Conservation (phyloP, 2,888 invertebrate genomes). For the Caenorhabditis sp. region DNA sequence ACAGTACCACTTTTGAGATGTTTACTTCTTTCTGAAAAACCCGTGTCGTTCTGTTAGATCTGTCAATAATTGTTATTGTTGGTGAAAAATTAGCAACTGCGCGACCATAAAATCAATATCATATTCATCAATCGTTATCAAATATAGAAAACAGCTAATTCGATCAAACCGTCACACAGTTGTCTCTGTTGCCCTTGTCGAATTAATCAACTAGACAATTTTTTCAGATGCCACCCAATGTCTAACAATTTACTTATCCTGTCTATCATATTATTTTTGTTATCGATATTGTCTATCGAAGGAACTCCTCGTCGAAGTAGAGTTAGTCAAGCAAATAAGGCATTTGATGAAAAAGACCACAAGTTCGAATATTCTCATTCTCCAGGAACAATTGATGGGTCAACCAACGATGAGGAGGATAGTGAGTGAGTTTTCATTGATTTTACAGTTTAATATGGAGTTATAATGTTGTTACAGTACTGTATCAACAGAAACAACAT, state of each 20-base stretch:
- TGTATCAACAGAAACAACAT: conserved; percentile 1
- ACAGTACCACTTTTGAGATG: too few relatives aligned
- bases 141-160: conserved; percentile 1
- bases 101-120: background rate
- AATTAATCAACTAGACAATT: background rate
- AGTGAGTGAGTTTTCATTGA: background rate
- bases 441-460: too few relatives aligned
- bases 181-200: background rate
- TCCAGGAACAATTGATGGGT: background rate
- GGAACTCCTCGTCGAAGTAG: conserved; percentile 4
- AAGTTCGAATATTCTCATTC: conserved; percentile 1
- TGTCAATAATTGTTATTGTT: too few relatives aligned
- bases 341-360: conserved; percentile 2
- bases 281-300: background rate
- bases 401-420: background rate
- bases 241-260: background rate
- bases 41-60: too few relatives aligned
- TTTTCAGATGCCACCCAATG: conserved; percentile 3
- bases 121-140: background rate
- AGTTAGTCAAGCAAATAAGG: conserved; percentile 19
- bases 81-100: too few relatives aligned
- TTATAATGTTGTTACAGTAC: background rate
- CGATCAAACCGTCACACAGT: background rate
- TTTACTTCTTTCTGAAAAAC: too few relatives aligned
- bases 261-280: background rate